These are phyloP conservation scores for Nipponacmea schrenckii DNA, from an alignment of 2,888 invertebrate genomes.

Conservation along the genomic window DNA sequence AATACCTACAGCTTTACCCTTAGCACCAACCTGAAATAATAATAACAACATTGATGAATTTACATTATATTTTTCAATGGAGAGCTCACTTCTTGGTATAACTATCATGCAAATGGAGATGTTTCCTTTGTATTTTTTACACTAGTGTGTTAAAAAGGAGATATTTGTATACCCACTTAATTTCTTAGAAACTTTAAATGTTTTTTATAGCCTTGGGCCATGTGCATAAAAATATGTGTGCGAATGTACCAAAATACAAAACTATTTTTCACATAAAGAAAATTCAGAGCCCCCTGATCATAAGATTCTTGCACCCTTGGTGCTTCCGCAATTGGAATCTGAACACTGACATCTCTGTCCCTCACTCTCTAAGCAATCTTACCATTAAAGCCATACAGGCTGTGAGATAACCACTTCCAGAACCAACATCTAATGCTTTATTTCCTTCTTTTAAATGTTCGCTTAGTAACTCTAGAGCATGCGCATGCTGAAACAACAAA, in stretches of 20 bases:
- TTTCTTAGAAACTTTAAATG: not conserved
- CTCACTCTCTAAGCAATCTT: conserved; percentile 25
- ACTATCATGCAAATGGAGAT: too few relatives aligned
- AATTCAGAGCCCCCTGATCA: too few relatives aligned
- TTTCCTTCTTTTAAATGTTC: conserved; percentile 69
- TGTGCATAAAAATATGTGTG: too few relatives aligned
- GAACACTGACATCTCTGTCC: too few relatives aligned
- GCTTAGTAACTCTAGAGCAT: conserved; percentile 66
- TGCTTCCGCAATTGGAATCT: too few relatives aligned
- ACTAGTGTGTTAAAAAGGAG: not conserved
- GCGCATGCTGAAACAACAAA: conserved; percentile 64
- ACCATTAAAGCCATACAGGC: conserved; percentile 69
- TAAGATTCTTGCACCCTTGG: too few relatives aligned
- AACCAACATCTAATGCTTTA: conserved; percentile 69
- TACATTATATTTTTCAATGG: not conserved
- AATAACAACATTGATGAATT: conserved; percentile 9
- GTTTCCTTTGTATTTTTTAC: not conserved
- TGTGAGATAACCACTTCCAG: conserved; percentile 69
- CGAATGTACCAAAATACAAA: too few relatives aligned
- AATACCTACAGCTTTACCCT: conserved; percentile 66
- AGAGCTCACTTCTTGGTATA: not conserved
- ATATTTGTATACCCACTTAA: not conserved
- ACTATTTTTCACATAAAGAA: too few relatives aligned
- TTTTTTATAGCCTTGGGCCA: too few relatives aligned
- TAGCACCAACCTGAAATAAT: conserved; percentile 61